A percentile compares a stretch with the other conserved stretches of the same genome.
Evolutionary conservation across 35 echinoderm and acorn worm species (phyloP).

Genomic region (Ophioderma brevispina): DNA sequence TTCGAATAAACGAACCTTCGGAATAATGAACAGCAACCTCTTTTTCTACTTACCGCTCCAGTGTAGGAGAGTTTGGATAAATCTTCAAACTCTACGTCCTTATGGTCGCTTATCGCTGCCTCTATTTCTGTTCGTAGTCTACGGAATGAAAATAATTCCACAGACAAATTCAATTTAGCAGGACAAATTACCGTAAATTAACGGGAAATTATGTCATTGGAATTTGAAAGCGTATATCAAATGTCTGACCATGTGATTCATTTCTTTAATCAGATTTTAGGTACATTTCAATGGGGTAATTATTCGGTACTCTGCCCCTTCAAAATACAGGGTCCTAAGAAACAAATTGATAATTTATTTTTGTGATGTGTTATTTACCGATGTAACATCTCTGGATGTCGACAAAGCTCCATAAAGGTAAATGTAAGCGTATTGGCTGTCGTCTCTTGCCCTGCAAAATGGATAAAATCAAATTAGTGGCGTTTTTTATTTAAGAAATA

Average conservation of each 20-base stretch:
- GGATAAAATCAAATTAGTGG: no score
- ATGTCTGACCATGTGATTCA: not conserved
- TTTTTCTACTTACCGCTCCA: not conserved
- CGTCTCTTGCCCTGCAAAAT: slow-evolving; percentile 62
- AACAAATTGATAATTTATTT: no score
- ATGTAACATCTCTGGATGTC: not conserved
- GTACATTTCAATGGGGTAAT: not conserved
- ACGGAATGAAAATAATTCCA: not conserved
- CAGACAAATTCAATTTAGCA: not conserved
- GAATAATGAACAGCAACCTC: no score
- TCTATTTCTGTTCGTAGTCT: slow-evolving; percentile 31
- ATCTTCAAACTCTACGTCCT: not conserved
- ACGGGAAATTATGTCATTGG: no score
- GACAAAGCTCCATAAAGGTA: not conserved
- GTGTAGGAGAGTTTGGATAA: not conserved
- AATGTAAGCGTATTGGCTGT: slow-evolving; percentile 53
- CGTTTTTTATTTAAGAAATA: no score
- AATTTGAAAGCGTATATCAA: not conserved
- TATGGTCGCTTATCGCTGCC: not conserved
- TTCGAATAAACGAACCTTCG: no score
- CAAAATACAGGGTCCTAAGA: not conserved
- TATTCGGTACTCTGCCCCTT: not conserved
- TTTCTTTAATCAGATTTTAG: not conserved
- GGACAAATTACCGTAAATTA: not conserved
- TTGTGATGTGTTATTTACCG: no score